Evolutionary conservation across 1,140 invertebrate genomes (phyloP), one percentile per base, ranked within the genome.

Genomic region (Trypoxylus dichotomus): DNA sequence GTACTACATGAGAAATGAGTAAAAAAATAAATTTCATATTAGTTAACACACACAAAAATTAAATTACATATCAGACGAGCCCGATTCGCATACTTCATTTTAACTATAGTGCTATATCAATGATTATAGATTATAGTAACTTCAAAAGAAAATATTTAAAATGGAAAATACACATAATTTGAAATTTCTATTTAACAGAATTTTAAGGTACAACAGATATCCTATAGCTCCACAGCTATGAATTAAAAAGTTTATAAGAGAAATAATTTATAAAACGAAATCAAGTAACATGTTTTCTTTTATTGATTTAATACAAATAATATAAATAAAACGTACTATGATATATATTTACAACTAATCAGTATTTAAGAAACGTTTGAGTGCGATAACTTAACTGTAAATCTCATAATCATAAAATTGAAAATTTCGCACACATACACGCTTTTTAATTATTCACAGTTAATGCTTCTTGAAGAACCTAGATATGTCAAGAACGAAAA

Each of bases 291-390:
- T 54, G 47, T 54, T 54, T 13, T 37, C 5, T 54, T 68, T 68
- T 68, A 68, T 54, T 54, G 47, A 54, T 13, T 27, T 68, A 68
- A 68, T 68, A 68, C 21, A 27, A 27, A 68, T 68, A 27, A 68
- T 68, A 68, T 68, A 68, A 68, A 68, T 68, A 68, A 68, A 68
- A 68, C 27, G 60, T 68, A 68, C 60, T 68, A 68, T 24, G 21
- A 68, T 68, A 68, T 27, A 27, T 68, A 68, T 68, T 68, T 68
- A 68, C 60, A 68, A 29, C 27, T 68, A 68, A 19, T 29, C 11
- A 25, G 13, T 68, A 68, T 27, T 63, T 15, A 68, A 68, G 19
- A 54, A 54, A 54, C 32, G 32, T 37, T 54, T 54, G 47, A 19
- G 47, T 19, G 15, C 32, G 19, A 54, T n/a, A 54, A 19, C 47